Percentiles rank a stretch among this genome's conserved stretches.
Conservation (phyloP, 35 echinoderm and acorn worm genomes). For the Apostichopus californicus region DNA sequence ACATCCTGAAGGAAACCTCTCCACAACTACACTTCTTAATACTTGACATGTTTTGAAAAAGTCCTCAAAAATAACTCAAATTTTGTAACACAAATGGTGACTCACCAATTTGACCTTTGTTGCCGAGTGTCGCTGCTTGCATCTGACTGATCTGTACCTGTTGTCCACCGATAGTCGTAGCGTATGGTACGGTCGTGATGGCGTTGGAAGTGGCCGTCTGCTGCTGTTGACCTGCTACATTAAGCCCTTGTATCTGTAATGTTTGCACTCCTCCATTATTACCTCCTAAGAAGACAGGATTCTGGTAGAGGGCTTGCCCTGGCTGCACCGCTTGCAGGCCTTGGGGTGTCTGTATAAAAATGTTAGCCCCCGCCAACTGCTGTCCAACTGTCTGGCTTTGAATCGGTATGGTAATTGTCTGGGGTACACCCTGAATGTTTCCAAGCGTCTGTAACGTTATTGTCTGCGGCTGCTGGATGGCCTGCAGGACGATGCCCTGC, state of each 20-base stretch:
- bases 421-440: constrained; percentile 44
- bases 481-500: constrained; percentile 57
- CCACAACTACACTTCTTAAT: too few relatives aligned
- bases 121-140: constrained; percentile 4
- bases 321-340: constrained; percentile 58
- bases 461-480: constrained; percentile 72
- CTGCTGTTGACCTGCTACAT: constrained; percentile 41
- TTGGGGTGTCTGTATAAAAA: constrained; percentile 69
- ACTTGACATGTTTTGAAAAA: too few relatives aligned
- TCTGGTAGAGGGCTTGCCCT: constrained; percentile 14
- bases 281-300: constrained; percentile 3
- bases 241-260: constrained; percentile 29
- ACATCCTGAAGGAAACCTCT: too few relatives aligned
- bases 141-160: constrained; percentile 50
- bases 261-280: constrained; percentile 39
- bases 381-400: constrained; percentile 32
- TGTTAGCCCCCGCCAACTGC: constrained; percentile 60
- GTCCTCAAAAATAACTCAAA: too few relatives aligned
- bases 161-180: constrained; percentile 44
- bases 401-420: constrained; percentile 68
- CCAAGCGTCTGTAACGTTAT: constrained; percentile 56
- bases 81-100: too few relatives aligned
- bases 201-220: constrained; percentile 43
- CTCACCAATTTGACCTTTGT: constrained; percentile 30
- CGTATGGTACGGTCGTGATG: constrained; percentile 20